Conservation (phyloP, 2,888 invertebrate genomes). For the Barypeithes pellucidus region DNA sequence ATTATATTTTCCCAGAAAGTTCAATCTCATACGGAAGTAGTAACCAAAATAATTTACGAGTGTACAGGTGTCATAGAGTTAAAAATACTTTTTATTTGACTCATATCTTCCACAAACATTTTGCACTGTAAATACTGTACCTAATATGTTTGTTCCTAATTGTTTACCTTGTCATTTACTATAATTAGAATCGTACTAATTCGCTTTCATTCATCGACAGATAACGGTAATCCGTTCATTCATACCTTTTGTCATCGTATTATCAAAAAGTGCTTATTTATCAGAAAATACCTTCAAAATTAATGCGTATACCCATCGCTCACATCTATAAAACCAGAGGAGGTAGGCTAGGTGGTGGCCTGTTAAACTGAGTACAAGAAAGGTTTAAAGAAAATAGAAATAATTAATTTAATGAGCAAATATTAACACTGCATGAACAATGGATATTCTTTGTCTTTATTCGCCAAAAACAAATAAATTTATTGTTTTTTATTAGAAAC, state of each 20-base stretch:
- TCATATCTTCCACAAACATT: not conserved
- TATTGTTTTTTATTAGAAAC: too few relatives aligned
- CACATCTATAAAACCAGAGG: not conserved
- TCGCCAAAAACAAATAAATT: too few relatives aligned
- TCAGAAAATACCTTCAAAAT: not conserved
- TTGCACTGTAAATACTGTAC: constrained; percentile 3
- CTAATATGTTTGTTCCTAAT: constrained; percentile 22
- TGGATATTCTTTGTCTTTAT: too few relatives aligned
- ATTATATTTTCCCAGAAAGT: constrained; percentile 5
- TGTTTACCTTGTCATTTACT: constrained; percentile 23
- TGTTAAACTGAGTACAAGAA: too few relatives aligned
- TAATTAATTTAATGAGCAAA: too few relatives aligned
- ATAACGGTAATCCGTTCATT: constrained; percentile 23
- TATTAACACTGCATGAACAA: too few relatives aligned
- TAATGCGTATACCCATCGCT: not conserved
- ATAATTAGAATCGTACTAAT: constrained; percentile 38
- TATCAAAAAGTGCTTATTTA: not conserved
- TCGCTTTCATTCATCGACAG: constrained; percentile 18
- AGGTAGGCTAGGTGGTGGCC: too few relatives aligned
- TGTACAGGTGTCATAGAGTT: not conserved
- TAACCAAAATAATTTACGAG: not conserved
- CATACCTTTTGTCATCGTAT: constrained; percentile 6
- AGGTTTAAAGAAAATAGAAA: too few relatives aligned
- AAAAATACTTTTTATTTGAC: constrained; percentile 22
- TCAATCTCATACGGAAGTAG: constrained; percentile 11